Evolutionary conservation across 2,113 vertebrate genomes (phyloP), one percentile per base, ranked within the genome.

Genomic region (Pluvianellus socialis): DNA sequence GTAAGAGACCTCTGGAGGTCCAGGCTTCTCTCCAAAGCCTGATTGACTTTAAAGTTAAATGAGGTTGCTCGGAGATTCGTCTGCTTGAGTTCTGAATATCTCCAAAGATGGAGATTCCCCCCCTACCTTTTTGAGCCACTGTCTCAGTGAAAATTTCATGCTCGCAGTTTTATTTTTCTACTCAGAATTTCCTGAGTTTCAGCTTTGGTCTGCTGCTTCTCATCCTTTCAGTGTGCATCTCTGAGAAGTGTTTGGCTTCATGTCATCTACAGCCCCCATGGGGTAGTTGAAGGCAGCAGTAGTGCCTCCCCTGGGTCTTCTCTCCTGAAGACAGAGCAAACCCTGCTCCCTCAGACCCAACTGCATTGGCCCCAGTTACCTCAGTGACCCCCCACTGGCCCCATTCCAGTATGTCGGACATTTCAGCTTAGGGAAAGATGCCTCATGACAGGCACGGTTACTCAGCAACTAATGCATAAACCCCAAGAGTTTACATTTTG

Each of bases 341-440:
- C 19, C 19, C 16, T 50, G 18, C 19, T 87, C 62, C 32, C 53
- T 67, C 66, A 66, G 66, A 17, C n/a, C 32, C 61, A 20, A 4
- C 38, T 32, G 14, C 19, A 24, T 8, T 66, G 65, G 35, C 49
- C 50, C 17, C 26, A 1, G 0, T 47, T 35, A 44, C 49, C 72
- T 70, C 7, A 2, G 40, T 40, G 63, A 33, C 35, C 52, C 24
- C 75, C n/a, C 61, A 3, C 45, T 71, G 38, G 50, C 47, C 72
- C 20, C 13, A 0, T 38, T 45, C 55, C 68, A 56, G 44, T 20
- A 12, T 3, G 0, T 45, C 2, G 3, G n/a, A 27, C 24, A 27
- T 79, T 58, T 45, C 71, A 62, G 63, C 9, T 40, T 44, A 49
- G 26, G 28, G 63, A 38, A 72, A 33, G 70, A 24, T 79, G 18